Evolutionary conservation across 1,140 invertebrate species (phyloP).

Genomic region (Hesperophylax magnus): DNA sequence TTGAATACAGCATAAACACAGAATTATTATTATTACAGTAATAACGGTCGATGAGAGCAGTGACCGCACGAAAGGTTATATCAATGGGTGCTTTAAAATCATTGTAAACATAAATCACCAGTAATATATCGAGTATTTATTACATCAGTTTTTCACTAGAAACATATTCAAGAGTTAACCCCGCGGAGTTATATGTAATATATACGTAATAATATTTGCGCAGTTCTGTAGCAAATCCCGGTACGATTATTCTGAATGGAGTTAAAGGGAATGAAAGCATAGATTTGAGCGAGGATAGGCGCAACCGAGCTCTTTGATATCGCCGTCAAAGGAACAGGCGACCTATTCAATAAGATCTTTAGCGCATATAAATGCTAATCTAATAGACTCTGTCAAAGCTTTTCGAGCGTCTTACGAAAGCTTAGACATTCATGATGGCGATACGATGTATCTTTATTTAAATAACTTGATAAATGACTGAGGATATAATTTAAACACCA

Average conservation of each 20-base stretch:
- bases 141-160: no score
- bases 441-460: neutral
- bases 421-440: neutral
- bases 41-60: constrained; percentile 7
- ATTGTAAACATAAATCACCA: neutral
- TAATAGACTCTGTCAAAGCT: neutral
- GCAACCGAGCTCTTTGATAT: constrained; percentile 28
- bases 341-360: neutral
- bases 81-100: constrained; percentile 14
- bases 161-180: no score
- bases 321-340: constrained; percentile 24
- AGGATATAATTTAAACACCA: constrained; percentile 17
- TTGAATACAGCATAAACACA: no score
- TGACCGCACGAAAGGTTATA: constrained; percentile 22
- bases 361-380: neutral
- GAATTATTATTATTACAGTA: neutral
- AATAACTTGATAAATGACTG: neutral
- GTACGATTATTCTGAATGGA: neutral
- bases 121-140: no score
- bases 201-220: no score
- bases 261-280: neutral
- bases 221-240: no score
- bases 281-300: constrained; percentile 15
- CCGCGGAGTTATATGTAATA: no score
- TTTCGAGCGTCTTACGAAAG: neutral